phyloP scores from a whole-genome alignment of 92 coral and sea anemone genomes.

The Meandrina meandrites region DNA sequence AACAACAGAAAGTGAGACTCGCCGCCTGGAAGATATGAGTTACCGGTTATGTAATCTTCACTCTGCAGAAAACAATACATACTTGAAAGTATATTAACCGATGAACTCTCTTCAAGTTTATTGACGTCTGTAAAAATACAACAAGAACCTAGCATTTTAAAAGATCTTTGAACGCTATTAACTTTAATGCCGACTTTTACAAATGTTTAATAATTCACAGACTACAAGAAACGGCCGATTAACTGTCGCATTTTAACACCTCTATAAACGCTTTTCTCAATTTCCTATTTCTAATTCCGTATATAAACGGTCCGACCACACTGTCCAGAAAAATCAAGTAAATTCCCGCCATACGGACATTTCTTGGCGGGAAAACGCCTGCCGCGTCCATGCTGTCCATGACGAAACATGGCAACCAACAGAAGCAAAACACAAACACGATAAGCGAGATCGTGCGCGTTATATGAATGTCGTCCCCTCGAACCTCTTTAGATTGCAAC shows the following conservation, averaged over 20 bases:
- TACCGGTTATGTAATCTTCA: background rate
- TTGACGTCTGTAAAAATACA: background rate
- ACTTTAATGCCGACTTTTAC: background rate
- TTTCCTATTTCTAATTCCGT: constrained; percentile 52
- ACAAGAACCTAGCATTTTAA: background rate
- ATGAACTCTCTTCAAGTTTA: background rate
- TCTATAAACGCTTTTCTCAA: constrained; percentile 44
- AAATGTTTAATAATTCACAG: background rate
- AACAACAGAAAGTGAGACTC: background rate
- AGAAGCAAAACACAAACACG: constrained; percentile 48
- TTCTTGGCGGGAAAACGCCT: constrained; percentile 42
- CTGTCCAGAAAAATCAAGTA: constrained; percentile 61
- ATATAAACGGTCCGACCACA: constrained; percentile 54
- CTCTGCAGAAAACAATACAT: background rate
- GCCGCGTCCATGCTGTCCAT: constrained; percentile 59
- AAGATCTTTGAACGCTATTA: background rate
- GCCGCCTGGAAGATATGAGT: background rate
- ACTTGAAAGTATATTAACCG: background rate
- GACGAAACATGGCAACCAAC: constrained; percentile 66
- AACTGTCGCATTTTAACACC: constrained; percentile 21
- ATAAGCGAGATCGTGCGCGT: constrained; percentile 51
- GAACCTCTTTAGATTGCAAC: constrained; percentile 3
- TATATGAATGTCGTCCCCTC: constrained; percentile 58
- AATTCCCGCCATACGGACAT: constrained; percentile 52
- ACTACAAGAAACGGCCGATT: background rate